Evolutionary conservation across 2,113 vertebrate genomes (phyloP).

Genomic region (human): DNA sequence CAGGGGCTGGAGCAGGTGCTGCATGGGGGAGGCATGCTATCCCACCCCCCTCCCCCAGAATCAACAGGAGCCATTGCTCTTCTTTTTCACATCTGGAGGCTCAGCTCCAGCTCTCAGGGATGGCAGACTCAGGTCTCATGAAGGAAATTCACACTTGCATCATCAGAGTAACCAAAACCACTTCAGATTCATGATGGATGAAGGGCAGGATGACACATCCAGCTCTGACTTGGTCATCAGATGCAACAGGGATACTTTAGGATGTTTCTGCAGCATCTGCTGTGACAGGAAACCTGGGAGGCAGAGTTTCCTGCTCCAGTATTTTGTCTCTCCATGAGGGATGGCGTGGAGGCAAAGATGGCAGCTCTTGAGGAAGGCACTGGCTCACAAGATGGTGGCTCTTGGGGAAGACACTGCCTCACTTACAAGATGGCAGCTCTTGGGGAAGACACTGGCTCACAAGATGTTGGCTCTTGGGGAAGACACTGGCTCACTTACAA

Average conservation of each 20-base stretch:
- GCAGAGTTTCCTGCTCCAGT: neutral
- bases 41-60: too few relatives aligned
- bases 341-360: neutral
- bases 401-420: too few relatives aligned
- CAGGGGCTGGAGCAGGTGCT: accelerated
- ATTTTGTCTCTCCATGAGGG: neutral
- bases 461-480: too few relatives aligned
- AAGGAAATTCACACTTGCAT: neutral
- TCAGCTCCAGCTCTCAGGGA: neutral
- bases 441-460: too few relatives aligned
- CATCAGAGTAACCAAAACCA: neutral
- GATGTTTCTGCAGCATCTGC: neutral
- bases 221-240: neutral
- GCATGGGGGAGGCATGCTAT: neutral
- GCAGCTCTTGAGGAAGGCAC: too few relatives aligned
- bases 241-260: too few relatives aligned
- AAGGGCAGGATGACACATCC: neutral
- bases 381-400: too few relatives aligned
- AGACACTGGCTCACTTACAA: too few relatives aligned
- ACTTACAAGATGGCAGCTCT: too few relatives aligned
- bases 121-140: neutral
- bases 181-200: neutral
- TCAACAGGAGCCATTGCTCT: accelerated
- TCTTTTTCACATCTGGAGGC: neutral
- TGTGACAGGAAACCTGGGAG: neutral